phyloP scores from a whole-genome alignment of 2,888 invertebrate species.

The Trachelus tabidus region DNA sequence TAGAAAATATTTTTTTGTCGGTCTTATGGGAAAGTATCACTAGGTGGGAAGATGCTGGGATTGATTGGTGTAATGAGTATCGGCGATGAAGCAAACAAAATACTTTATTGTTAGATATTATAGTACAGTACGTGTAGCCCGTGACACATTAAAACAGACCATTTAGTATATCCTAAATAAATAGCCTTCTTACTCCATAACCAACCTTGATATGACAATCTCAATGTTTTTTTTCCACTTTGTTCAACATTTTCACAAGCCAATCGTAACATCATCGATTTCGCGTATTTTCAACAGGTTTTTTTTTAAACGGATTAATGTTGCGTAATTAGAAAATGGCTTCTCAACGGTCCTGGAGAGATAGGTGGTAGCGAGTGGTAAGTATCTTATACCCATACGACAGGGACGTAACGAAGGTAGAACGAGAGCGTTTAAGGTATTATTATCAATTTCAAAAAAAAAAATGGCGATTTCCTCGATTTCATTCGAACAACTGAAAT shows the following conservation, averaged over 20 bases:
- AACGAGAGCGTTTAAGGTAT: not conserved
- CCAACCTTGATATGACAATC: conserved; percentile 65
- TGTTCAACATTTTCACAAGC: conserved; percentile 46
- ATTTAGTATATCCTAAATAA: conserved; percentile 65
- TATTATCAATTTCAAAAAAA: not conserved
- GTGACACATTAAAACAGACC: conserved; percentile 66
- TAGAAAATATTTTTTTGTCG: not conserved
- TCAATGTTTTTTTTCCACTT: conserved; percentile 44
- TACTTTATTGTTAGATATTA: conserved; percentile 66
- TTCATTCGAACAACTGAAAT: conserved; percentile 11
- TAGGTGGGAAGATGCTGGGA: not conserved
- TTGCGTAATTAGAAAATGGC: not conserved
- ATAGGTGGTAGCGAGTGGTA: not conserved
- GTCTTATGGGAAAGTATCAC: not conserved
- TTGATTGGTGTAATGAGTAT: not conserved
- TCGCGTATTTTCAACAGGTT: conserved; percentile 50
- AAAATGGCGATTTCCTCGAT: not conserved
- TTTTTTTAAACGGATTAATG: not conserved
- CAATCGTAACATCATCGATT: conserved; percentile 56
- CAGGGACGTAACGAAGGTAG: not conserved
- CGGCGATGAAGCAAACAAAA: conserved; percentile 63
- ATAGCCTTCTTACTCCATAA: conserved; percentile 63
- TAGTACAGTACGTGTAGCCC: conserved; percentile 66
- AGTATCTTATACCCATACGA: not conserved
- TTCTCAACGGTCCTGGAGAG: not conserved